Percentiles rank a stretch among this genome's conserved stretches.
Conservation (phyloP, 2,888 invertebrate genomes). For the Drosophila hamatofila region DNA sequence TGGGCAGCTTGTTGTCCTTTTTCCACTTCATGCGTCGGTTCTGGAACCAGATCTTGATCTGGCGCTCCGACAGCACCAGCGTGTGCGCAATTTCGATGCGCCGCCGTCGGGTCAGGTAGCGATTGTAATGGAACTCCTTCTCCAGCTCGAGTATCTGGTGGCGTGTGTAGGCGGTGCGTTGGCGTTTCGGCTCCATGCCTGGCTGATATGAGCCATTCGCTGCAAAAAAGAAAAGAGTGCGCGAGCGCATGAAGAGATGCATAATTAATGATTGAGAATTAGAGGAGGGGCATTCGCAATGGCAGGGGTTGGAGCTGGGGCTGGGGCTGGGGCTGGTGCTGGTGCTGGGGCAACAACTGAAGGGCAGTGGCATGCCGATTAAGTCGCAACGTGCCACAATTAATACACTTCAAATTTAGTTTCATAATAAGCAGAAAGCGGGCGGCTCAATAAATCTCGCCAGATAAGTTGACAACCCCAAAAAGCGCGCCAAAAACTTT, state of each 20-base stretch:
- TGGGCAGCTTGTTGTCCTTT: constrained; percentile 88
- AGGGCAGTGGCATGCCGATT: constrained; percentile 39
- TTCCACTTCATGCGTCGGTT: constrained; percentile 95
- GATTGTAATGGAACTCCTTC: constrained; percentile 99
- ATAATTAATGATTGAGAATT: constrained; percentile 60
- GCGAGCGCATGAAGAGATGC: constrained; percentile 49
- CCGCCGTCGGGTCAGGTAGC: constrained; percentile 96
- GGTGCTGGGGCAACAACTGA: constrained; percentile 6
- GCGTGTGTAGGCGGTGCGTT: constrained; percentile 98
- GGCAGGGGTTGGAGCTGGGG: too few relatives aligned
- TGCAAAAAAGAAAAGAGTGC: constrained; percentile 85
- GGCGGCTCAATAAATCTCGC: constrained; percentile 74
- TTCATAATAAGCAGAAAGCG: constrained; percentile 53
- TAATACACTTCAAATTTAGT: constrained; percentile 78
- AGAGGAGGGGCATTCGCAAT: constrained; percentile 6
- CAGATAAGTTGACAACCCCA: constrained; percentile 76
- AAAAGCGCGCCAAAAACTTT: constrained; percentile 65
- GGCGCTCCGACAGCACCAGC: constrained; percentile 95
- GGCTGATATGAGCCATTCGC: constrained; percentile 95
- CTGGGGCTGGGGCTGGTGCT: neutral
- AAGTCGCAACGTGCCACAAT: constrained; percentile 68
- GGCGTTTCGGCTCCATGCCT: constrained; percentile 97
- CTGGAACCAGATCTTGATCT: constrained; percentile 96
- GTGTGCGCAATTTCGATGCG: constrained; percentile 99
- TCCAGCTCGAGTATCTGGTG: constrained; percentile 99